Conservation (phyloP, 2,797 vertebrate species). For the Gallinago stenura region DNA sequence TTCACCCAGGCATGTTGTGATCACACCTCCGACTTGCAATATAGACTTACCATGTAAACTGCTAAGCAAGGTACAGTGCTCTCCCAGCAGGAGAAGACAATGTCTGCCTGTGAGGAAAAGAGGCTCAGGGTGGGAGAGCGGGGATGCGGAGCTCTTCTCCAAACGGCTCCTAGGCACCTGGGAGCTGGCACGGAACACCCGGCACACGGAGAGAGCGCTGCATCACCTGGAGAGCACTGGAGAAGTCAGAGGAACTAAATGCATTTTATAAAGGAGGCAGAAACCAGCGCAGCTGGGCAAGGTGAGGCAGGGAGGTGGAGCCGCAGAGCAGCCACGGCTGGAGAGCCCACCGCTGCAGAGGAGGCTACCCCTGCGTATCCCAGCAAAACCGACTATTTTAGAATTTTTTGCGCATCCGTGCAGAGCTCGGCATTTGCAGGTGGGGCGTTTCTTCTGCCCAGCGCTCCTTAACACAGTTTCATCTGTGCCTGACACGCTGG, state of each 20-base stretch:
- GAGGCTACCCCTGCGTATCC: background rate
- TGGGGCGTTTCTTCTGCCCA: background rate
- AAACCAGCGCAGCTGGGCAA: background rate
- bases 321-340: background rate
- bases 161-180: background rate
- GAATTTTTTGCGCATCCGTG: background rate
- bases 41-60: constrained; percentile 67
- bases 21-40: constrained; percentile 68
- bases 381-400: background rate
- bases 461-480: background rate
- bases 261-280: background rate
- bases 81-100: constrained; percentile 63
- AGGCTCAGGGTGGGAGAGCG: background rate
- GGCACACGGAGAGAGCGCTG: fast-evolving
- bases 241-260: background rate
- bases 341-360: background rate
- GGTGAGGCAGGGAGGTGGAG: background rate
- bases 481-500: background rate
- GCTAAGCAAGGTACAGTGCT: constrained; percentile 62
- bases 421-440: background rate
- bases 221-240: background rate
- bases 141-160: background rate
- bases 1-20: constrained; percentile 69
- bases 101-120: constrained; percentile 1
- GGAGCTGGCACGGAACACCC: background rate